These are phyloP conservation scores for Smittia sp. DNA, from an alignment of 2,888 invertebrate genomes.

Conservation along the genomic window DNA sequence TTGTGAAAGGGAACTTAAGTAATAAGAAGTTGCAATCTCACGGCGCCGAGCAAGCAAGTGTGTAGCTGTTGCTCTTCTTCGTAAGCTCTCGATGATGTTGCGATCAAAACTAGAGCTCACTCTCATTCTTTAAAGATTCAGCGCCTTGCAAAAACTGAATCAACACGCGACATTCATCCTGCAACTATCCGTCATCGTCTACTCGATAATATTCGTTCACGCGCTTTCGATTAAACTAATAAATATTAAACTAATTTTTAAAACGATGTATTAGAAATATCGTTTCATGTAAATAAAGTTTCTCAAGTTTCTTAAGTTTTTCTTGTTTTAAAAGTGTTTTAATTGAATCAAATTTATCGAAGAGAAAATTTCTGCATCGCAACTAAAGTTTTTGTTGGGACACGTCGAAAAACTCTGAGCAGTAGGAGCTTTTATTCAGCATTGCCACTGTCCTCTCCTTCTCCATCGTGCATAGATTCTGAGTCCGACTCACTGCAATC, in stretches of 20 bases:
- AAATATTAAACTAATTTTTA: slow-evolving; percentile 6
- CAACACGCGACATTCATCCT: no score
- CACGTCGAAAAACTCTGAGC: background rate
- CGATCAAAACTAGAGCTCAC: no score
- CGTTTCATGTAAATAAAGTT: slow-evolving; percentile 3
- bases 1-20: background rate
- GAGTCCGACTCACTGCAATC: slow-evolving; percentile 62
- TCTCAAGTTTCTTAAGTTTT: background rate
- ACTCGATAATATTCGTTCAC: no score
- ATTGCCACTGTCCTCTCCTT: slow-evolving; percentile 87
- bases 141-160: no score
- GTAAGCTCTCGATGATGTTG: no score
- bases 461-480: slow-evolving; percentile 64
- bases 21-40: no score
- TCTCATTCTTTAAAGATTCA: no score
- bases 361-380: background rate
- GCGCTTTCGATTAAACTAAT: background rate
- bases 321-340: background rate
- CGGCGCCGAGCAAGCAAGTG: no score
- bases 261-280: background rate
- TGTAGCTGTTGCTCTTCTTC: no score
- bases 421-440: slow-evolving; percentile 61
- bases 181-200: no score
- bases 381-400: background rate
- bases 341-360: slow-evolving; percentile 7